phyloP scores from a whole-genome alignment of 2,797 vertebrate genomes.

The Lutjanus argentimaculatus region DNA sequence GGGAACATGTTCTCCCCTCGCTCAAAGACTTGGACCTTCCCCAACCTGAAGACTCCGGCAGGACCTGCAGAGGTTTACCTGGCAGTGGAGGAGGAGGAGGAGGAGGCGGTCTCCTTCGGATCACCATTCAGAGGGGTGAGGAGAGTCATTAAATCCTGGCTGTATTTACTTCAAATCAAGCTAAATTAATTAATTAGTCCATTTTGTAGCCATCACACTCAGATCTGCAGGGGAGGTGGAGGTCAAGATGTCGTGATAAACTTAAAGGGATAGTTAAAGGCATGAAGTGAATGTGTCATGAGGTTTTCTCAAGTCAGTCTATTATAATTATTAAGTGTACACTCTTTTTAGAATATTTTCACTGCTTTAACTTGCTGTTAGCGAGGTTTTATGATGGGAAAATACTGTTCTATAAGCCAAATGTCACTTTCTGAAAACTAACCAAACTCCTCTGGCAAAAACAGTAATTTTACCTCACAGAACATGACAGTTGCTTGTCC shows the following conservation, averaged over 20 bases:
- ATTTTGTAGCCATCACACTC: not conserved
- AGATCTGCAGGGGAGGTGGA: not conserved
- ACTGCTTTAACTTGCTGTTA: too few relatives aligned
- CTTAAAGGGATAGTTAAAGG: not conserved
- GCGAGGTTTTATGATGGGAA: too few relatives aligned
- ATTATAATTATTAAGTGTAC: too few relatives aligned
- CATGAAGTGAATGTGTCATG: too few relatives aligned
- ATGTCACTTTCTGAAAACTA: too few relatives aligned
- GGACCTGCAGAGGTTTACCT: conserved; percentile 90
- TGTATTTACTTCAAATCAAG: not conserved
- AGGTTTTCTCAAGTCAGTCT: too few relatives aligned
- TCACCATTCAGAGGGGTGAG: conserved; percentile 86
- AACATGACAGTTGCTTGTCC: too few relatives aligned
- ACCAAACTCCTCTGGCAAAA: too few relatives aligned
- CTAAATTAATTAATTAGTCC: not conserved
- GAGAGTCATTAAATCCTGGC: too few relatives aligned
- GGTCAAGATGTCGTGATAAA: not conserved
- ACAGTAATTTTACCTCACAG: too few relatives aligned
- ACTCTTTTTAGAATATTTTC: too few relatives aligned
- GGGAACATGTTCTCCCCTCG: conserved; percentile 83
- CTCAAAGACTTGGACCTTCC: conserved; percentile 96
- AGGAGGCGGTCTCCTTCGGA: conserved; percentile 85
- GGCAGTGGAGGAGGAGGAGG: conserved; percentile 87
- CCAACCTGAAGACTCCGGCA: conserved; percentile 90
- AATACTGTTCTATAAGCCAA: too few relatives aligned